Conservation (phyloP, 2,888 invertebrate genomes). For the Lasioglossum zephyrum region DNA sequence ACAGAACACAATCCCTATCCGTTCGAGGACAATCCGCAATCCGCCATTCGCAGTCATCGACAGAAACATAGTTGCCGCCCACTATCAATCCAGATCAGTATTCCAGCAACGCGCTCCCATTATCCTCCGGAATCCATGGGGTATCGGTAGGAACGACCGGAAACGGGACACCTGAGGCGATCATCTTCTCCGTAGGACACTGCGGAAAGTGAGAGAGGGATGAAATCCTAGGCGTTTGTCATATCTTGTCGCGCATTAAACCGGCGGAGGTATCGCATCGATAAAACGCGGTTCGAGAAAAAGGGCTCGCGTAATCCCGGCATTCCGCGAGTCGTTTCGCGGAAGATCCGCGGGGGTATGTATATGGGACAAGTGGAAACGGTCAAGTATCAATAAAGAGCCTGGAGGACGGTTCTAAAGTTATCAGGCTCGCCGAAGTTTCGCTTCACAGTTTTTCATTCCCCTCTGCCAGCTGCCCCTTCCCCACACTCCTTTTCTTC, state of each 20-base stretch:
- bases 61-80: neutral
- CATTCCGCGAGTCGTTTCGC: slow-evolving; percentile 24
- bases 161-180: slow-evolving; percentile 6
- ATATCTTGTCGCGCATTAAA: neutral
- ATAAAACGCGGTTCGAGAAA: slow-evolving; percentile 12
- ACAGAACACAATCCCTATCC: neutral
- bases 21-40: neutral
- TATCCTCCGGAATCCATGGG: neutral
- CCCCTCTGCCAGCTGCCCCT: slow-evolving; percentile 24
- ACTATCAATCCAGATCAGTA: slow-evolving; percentile 1
- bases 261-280: neutral
- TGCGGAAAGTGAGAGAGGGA: neutral
- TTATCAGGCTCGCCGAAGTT: slow-evolving; percentile 61
- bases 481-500: slow-evolving; percentile 13
- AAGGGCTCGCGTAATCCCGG: slow-evolving; percentile 55
- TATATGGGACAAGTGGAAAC: slow-evolving; percentile 71
- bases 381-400: slow-evolving; percentile 69
- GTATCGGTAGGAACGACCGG: neutral
- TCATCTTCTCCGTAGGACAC: neutral
- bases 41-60: neutral
- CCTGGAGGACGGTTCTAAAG: slow-evolving; percentile 68
- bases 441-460: slow-evolving; percentile 61
- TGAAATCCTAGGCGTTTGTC: neutral
- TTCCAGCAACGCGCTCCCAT: neutral
- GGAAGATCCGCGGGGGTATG: slow-evolving; percentile 36